Conservation (phyloP, 2,113 vertebrate genomes). For the Gymnobelideus leadbeateri region DNA sequence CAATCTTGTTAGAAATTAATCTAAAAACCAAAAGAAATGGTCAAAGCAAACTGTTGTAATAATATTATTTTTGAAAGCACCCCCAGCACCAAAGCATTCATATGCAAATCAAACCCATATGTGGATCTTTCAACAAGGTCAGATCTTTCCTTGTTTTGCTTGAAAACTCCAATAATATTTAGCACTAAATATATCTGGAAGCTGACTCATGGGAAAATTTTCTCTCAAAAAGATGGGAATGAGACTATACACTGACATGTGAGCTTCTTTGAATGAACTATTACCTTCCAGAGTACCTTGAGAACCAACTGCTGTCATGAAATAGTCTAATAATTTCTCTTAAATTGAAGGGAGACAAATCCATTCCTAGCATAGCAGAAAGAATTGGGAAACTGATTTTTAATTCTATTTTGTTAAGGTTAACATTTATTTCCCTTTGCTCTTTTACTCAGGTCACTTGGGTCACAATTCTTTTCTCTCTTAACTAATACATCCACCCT, state of each 20-base stretch:
- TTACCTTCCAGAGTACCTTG: too few species aligned
- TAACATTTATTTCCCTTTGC: too few species aligned
- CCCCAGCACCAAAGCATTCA: conserved; percentile 11
- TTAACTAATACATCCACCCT: too few species aligned
- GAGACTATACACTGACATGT: conserved; percentile 26
- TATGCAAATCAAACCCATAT: conserved; percentile 49
- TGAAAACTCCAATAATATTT: conserved; percentile 39
- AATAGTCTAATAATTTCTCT: too few species aligned
- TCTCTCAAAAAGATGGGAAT: conserved; percentile 40
- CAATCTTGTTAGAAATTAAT: conserved; percentile 38
- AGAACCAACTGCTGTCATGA: too few species aligned
- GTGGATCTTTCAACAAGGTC: conserved; percentile 33
- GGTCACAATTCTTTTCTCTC: too few species aligned
- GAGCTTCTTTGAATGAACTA: conserved; percentile 35
- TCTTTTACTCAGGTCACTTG: too few species aligned
- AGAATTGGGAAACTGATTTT: too few species aligned
- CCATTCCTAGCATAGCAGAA: too few species aligned
- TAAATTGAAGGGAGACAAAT: too few species aligned
- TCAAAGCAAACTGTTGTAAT: too few species aligned
- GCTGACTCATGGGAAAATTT: not conserved
- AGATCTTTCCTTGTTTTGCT: conserved; percentile 49
- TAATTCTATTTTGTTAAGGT: too few species aligned
- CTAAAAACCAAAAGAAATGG: not conserved
- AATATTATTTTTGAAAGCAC: conserved; percentile 35
- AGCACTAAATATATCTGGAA: conserved; percentile 41